Percentiles rank a stretch among this genome's conserved stretches.
Evolutionary conservation across 2,113 vertebrate species (phyloP).

Genomic region (Antechinus flavipes): DNA sequence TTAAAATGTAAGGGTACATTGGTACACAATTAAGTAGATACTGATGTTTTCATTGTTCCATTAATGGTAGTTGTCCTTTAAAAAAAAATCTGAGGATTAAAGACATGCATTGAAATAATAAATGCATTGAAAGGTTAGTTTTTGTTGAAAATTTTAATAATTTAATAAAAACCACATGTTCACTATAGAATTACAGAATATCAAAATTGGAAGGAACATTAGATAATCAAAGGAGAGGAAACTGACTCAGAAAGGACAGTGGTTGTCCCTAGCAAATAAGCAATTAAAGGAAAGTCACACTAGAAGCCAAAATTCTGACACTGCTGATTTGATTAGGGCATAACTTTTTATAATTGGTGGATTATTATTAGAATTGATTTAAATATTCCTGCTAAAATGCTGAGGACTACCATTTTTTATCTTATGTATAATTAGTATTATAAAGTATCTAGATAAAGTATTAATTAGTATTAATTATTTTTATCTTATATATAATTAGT

Average conservation of each 20-base stretch:
- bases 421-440: background rate
- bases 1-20: conserved; percentile 12
- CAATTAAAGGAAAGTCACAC: background rate
- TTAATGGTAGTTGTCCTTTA: background rate
- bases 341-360: background rate
- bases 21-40: conserved; percentile 23
- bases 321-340: background rate
- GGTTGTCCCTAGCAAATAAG: background rate
- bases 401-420: background rate
- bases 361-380: background rate
- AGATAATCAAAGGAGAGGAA: background rate
- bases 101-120: background rate
- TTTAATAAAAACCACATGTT: background rate
- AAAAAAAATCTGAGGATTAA: background rate
- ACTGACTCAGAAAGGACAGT: background rate
- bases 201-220: background rate
- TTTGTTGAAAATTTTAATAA: conserved; percentile 41
- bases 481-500: too few species aligned
- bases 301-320: background rate
- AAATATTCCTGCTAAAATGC: background rate
- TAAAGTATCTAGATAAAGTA: too few species aligned
- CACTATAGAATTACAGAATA: background rate
- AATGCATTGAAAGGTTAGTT: background rate
- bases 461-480: too few species aligned
- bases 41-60: conserved; percentile 19